A percentile compares a stretch with the other conserved stretches of the same genome.
Evolutionary conservation across 1,140 invertebrate species (phyloP).

Genomic region (Sminthurinus signatus): DNA sequence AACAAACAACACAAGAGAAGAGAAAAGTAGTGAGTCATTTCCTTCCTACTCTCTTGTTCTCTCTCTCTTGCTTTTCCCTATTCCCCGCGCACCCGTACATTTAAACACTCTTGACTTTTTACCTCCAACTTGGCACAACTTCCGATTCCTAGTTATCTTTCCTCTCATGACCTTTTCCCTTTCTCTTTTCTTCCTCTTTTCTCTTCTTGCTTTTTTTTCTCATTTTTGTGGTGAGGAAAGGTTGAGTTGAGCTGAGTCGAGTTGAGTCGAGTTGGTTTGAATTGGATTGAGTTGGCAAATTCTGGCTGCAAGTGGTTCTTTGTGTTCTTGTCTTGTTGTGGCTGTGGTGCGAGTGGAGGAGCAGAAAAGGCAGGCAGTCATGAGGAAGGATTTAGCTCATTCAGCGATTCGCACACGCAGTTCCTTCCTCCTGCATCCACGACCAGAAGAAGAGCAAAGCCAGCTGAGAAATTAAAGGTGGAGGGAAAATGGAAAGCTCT

Average conservation of each 20-base stretch:
- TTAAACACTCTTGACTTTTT: background rate
- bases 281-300: background rate
- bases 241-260: background rate
- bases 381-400: conserved; percentile 10
- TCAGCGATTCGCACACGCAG: background rate
- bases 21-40: no score
- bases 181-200: background rate
- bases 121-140: background rate
- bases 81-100: background rate
- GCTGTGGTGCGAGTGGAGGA: background rate
- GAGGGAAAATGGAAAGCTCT: no score
- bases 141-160: background rate
- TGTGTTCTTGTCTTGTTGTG: no score
- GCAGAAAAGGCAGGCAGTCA: conserved; percentile 3
- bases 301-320: no score
- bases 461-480: no score
- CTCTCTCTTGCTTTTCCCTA: background rate
- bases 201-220: background rate
- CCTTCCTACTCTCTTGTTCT: no score
- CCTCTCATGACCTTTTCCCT: background rate
- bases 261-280: background rate
- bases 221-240: background rate
- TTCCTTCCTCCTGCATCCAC: background rate
- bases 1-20: no score
- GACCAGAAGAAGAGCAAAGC: no score